Conservation (phyloP, 2,113 vertebrate genomes). For the Lamprologus ornatipinnis region DNA sequence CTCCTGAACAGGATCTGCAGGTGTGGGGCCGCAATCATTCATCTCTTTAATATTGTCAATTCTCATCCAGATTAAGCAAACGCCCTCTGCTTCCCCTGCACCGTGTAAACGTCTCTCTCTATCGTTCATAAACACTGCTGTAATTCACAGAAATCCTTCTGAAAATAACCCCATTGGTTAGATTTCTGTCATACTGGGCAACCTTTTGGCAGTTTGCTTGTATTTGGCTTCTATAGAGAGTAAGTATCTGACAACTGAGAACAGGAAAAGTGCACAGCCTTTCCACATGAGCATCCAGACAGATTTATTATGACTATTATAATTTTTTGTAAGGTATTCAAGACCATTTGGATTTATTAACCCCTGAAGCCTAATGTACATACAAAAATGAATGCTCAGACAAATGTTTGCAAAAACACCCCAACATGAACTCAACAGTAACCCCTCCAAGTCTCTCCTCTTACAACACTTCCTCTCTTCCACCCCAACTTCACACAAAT, state of each 20-base stretch:
- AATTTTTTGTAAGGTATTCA: not conserved
- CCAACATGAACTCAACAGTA: not conserved
- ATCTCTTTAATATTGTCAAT: conserved; percentile 45
- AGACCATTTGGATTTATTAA: not conserved
- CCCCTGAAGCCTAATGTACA: not conserved
- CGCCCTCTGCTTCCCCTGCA: not conserved
- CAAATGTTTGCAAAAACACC: not conserved
- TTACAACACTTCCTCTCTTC: not conserved
- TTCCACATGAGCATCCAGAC: not conserved
- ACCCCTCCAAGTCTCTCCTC: not conserved
- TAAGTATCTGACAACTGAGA: not conserved
- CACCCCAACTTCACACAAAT: not conserved
- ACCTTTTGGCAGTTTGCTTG: not conserved
- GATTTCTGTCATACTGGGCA: not conserved
- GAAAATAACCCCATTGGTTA: not conserved
- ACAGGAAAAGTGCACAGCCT: not conserved
- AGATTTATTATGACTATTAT: not conserved
- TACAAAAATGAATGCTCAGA: not conserved
- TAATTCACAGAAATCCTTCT: not conserved
- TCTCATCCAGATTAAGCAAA: conserved; percentile 10
- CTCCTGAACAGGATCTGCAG: conserved; percentile 30
- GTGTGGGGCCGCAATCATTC: conserved; percentile 30
- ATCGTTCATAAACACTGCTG: not conserved
- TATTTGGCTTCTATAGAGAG: not conserved
- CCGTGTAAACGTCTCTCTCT: not conserved